These are phyloP conservation scores for Callionymus lyra DNA, from an alignment of 2,113 vertebrate species.

Conservation along the genomic window DNA sequence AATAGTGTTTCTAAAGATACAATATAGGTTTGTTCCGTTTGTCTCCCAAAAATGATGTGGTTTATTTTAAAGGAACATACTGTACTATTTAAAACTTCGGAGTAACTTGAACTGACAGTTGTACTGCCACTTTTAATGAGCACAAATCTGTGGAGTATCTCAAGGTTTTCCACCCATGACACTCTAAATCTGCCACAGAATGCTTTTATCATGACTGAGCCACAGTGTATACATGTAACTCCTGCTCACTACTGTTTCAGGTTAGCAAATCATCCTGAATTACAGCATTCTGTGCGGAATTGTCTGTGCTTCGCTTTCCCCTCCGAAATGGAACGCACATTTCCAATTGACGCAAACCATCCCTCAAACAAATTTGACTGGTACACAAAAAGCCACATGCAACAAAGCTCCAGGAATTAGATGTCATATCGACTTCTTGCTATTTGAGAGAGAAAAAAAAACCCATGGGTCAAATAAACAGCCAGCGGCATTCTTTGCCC, in stretches of 20 bases:
- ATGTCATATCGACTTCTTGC: constrained; percentile 33
- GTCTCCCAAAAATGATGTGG: neutral
- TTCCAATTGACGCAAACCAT: constrained; percentile 35
- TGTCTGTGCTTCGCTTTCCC: constrained; percentile 17
- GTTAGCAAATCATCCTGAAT: constrained; percentile 6
- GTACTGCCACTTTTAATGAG: constrained; percentile 8
- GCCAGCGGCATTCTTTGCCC: too few species aligned
- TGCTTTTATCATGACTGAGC: constrained; percentile 19
- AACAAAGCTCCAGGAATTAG: constrained; percentile 33
- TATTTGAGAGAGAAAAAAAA: too few species aligned
- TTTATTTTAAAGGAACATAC: constrained; percentile 4
- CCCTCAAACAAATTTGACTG: constrained; percentile 21
- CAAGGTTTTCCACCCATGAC: constrained; percentile 19
- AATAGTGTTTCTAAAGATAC: neutral
- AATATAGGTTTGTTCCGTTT: neutral
- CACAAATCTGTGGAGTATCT: constrained; percentile 12
- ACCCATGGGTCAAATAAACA: too few species aligned
- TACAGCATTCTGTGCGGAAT: constrained; percentile 19
- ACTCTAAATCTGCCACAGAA: constrained; percentile 25
- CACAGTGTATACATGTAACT: constrained; percentile 7
- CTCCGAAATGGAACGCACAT: constrained; percentile 33
- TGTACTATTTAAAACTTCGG: constrained; percentile 1
- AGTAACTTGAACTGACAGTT: constrained; percentile 14
- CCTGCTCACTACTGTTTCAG: constrained; percentile 19
- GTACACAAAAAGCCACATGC: constrained; percentile 25